Evolutionary conservation across 2,888 invertebrate genomes (phyloP), one percentile per base, ranked within the genome.

Genomic region (Pegoplata infirma): DNA sequence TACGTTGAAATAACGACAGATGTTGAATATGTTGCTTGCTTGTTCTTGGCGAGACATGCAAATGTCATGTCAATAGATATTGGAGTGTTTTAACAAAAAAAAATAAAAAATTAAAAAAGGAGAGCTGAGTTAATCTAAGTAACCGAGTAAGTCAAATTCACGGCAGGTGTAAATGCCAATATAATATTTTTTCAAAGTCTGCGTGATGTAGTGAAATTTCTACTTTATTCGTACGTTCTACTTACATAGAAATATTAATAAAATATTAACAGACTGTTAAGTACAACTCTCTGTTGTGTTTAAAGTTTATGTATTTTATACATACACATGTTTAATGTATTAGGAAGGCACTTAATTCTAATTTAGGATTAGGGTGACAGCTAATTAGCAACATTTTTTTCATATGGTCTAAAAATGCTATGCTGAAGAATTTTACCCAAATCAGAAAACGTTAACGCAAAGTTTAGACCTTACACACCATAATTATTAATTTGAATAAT

Each of bases 11-110:
- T 87, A 80, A 83, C 83, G 83, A 76, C 87, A 87, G 87, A 87
- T 87, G 87, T 83, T 84, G 82, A 82, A 87, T 82, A 82, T n/a
- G n/a, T n/a, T n/a, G n/a, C n/a, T n/a, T 69, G 76, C 59, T 73
- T 71, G 76, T 80, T 78, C 64, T 46, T 67, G 49, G 80, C 81
- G 82, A 82, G 76, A 76, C 81, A 86, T 85, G 86, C 84, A 86
- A 87, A 85, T 85, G 82, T 78, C 82, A 82, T 75, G 74, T 59
- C 71, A 80, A 56, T 49, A 69, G 55, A 46, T 21, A 66, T 71
- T 78, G 44, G 49, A 79, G 66, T 75, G 61, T 56, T 72, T 79
- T 19, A 40, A 55, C 63, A 72, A 63, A 32, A 40, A 44, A 59
- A 72, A 14, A 58, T 10, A n/a, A 17, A 40, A 49, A 56, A n/a